These are phyloP conservation scores for Megalopta genalis DNA, from an alignment of 1,140 invertebrate genomes.

Conservation along the genomic window DNA sequence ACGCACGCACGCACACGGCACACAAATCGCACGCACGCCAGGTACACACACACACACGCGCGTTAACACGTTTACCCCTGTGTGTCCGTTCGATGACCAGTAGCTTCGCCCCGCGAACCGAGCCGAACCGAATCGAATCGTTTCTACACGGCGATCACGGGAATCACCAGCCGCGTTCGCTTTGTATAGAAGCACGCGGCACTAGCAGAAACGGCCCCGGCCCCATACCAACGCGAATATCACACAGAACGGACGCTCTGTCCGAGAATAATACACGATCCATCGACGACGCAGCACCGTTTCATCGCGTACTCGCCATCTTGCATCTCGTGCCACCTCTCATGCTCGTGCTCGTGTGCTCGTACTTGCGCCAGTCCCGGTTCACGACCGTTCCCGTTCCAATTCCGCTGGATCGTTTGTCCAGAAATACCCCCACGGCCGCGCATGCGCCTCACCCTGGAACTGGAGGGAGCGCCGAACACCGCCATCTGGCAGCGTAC, in stretches of 20 bases:
- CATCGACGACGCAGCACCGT: slow-evolving; percentile 59
- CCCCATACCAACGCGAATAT: slow-evolving; percentile 47
- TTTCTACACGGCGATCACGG: background rate
- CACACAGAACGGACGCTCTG: slow-evolving; percentile 35
- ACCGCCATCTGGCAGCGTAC: background rate
- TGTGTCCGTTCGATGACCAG: slow-evolving; percentile 8
- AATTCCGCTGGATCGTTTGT: slow-evolving; percentile 44
- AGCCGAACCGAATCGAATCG: no score
- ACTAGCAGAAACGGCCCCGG: slow-evolving; percentile 24
- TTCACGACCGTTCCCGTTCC: slow-evolving; percentile 43
- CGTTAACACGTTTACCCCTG: slow-evolving; percentile 19
- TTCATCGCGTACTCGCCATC: slow-evolving; percentile 74
- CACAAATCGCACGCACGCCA: no score
- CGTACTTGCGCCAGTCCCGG: slow-evolving; percentile 16
- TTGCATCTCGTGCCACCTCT: slow-evolving; percentile 68
- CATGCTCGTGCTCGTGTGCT: slow-evolving; percentile 37
- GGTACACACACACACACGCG: background rate
- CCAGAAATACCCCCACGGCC: slow-evolving; percentile 1
- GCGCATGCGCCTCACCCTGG: slow-evolving; percentile 29
- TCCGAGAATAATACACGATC: slow-evolving; percentile 22
- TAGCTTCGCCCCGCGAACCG: background rate
- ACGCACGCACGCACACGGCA: background rate
- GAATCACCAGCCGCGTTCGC: slow-evolving; percentile 39
- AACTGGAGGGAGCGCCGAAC: background rate
- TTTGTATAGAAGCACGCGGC: slow-evolving; percentile 41